Evolutionary conservation across 2,113 vertebrate genomes (phyloP).

Genomic region (Eleginops maclovinus): DNA sequence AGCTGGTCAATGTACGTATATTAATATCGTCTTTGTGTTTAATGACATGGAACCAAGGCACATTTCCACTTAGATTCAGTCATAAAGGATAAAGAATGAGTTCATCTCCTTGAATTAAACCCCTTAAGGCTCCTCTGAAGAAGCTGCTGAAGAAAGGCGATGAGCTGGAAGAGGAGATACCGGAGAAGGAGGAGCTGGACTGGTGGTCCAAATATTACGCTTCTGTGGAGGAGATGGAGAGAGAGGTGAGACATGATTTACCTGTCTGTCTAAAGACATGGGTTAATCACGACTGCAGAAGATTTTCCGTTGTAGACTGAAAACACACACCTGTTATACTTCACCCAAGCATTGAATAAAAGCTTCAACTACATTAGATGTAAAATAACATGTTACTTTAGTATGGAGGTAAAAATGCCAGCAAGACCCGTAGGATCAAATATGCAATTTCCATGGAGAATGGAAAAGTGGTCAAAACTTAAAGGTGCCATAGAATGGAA

Average conservation of each 20-base stretch:
- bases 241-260: constrained; percentile 79
- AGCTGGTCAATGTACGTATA: constrained; percentile 65
- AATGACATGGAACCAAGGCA: neutral
- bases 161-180: constrained; percentile 89
- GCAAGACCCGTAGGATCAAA: neutral
- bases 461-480: neutral
- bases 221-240: constrained; percentile 89
- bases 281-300: no score
- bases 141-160: constrained; percentile 79
- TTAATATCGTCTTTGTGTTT: neutral
- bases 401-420: neutral
- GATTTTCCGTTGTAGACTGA: no score
- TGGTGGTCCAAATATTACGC: constrained; percentile 98
- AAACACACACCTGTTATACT: no score
- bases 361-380: no score
- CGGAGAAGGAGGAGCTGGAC: constrained; percentile 91
- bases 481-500: no score
- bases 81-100: neutral
- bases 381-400: neutral
- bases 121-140: constrained; percentile 83
- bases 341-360: no score
- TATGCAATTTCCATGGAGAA: neutral
- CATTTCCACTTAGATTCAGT: neutral
- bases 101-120: neutral
- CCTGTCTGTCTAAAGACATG: neutral